Evolutionary conservation across 2,113 vertebrate species (phyloP), one percentile per base, ranked within the genome.

Genomic region (Halcyon senegalensis): DNA sequence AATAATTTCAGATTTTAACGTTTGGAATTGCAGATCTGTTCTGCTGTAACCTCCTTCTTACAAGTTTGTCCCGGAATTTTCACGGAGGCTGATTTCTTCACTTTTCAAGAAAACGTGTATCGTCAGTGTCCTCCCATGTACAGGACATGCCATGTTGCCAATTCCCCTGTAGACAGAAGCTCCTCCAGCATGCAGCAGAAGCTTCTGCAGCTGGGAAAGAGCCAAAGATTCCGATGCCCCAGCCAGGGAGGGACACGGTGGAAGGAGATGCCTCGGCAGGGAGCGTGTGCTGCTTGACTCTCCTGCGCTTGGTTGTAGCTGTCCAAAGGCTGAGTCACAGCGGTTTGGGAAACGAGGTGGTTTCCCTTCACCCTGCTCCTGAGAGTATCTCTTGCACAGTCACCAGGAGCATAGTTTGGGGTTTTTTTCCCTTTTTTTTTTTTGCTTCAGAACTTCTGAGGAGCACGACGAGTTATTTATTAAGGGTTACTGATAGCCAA

Each of bases 251-350:
- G 16, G 10, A 13, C 24, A 5, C 6, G 27, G 4, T 27, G 31
- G 72, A 13, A 25, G 20, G 27, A 39, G 63, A 9, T 37, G 7
- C 16, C 27, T 50, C 1, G 9, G 60, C 66, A 30, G 33, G n/a
- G 62, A 13, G 73, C 1, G 4, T 21, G 11, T 16, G 31, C 16
- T 28, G 53, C 41, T 78, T 13, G 37, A 5, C 41, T 62, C 55
- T 20, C 35, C 16, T 10, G 41, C 10, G 30, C 11, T 8, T 43
- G 46, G 9, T 35, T 31, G 41, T 25, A 50, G 70, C 72, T 87
- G 15, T 24, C 0, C 2, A 28, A 28, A 0, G 1, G 30, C 77
- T 64, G n/a, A n/a, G 16, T 11, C 59, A 19, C 41, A 18, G 72
- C 35, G 23, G 17, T 16, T 28, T 33, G 35, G 31, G 64, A 44